Evolutionary conservation across 2,797 vertebrate genomes (phyloP).

Genomic region (Cyclopterus lumpus): DNA sequence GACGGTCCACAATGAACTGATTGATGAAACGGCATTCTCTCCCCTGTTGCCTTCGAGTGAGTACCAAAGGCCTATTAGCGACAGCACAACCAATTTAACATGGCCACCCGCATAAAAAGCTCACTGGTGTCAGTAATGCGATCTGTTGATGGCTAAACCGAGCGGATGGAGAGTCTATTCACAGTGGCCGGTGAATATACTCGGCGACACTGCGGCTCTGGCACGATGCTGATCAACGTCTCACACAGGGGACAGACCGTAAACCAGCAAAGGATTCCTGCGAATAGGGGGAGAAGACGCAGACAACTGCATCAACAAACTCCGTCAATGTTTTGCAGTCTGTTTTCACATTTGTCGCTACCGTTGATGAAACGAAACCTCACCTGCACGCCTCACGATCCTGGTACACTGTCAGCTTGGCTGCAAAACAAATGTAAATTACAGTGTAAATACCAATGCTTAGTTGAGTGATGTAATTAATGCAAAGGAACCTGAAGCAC

Average conservation of each 20-base stretch:
- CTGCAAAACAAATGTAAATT: neutral
- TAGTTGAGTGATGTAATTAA: conserved; percentile 5
- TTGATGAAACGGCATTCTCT: conserved; percentile 47
- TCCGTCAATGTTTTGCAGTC: neutral
- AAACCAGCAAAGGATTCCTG: neutral
- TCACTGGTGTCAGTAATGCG: conserved; percentile 72
- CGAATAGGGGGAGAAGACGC: neutral
- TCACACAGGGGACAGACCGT: conserved; percentile 1
- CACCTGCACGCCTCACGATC: conserved; percentile 9
- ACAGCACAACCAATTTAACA: conserved; percentile 71
- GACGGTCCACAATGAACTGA: conserved; percentile 42
- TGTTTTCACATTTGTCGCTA: neutral
- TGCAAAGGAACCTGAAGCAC: neutral
- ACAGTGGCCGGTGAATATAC: conserved; percentile 62
- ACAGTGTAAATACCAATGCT: neutral
- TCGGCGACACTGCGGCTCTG: conserved; percentile 44
- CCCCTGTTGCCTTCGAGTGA: conserved; percentile 49
- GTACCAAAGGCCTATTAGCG: conserved; percentile 66
- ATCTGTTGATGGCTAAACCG: conserved; percentile 71
- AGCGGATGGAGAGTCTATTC: conserved; percentile 62
- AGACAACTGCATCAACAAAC: neutral
- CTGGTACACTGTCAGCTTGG: neutral
- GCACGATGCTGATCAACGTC: conserved; percentile 27
- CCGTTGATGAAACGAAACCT: neutral
- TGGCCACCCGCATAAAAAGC: conserved; percentile 68